Evolutionary conservation across 2,113 vertebrate species (phyloP).

Genomic region (Gallinago media): DNA sequence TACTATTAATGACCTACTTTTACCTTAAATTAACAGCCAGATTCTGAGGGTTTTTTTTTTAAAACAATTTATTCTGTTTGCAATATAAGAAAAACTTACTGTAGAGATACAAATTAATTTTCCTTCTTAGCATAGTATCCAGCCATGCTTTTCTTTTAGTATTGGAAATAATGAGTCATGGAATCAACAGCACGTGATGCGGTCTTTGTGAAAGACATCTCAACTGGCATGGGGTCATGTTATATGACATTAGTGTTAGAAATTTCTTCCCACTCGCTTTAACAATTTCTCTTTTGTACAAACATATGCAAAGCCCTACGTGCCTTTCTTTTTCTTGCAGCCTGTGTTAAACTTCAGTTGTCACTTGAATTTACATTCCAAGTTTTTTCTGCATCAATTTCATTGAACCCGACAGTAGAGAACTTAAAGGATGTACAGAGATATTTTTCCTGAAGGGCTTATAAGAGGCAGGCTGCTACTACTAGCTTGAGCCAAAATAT

Average conservation of each 20-base stretch:
- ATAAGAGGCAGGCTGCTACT: constrained; percentile 11
- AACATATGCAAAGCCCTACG: background rate
- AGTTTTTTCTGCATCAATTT: constrained; percentile 23
- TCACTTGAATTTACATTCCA: background rate
- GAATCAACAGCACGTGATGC: background rate
- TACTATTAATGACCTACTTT: background rate
- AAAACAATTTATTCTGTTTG: background rate
- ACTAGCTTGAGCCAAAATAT: background rate
- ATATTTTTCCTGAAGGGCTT: background rate
- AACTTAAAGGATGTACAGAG: background rate
- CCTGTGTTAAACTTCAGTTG: constrained; percentile 12
- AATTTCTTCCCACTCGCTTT: background rate
- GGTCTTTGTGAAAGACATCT: constrained; percentile 16
- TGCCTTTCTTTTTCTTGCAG: background rate
- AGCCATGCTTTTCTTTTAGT: background rate
- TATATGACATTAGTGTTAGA: background rate
- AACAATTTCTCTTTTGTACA: constrained; percentile 14
- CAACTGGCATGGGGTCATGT: background rate
- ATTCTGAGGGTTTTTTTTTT: background rate
- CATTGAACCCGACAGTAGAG: background rate
- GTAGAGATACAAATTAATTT: background rate
- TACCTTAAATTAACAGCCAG: background rate
- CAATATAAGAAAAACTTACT: background rate
- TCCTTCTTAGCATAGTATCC: background rate
- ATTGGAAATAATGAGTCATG: constrained; percentile 23